These are phyloP conservation scores for Drosophila tsacasi DNA, from an alignment of 1,140 invertebrate species.

Conservation along the genomic window DNA sequence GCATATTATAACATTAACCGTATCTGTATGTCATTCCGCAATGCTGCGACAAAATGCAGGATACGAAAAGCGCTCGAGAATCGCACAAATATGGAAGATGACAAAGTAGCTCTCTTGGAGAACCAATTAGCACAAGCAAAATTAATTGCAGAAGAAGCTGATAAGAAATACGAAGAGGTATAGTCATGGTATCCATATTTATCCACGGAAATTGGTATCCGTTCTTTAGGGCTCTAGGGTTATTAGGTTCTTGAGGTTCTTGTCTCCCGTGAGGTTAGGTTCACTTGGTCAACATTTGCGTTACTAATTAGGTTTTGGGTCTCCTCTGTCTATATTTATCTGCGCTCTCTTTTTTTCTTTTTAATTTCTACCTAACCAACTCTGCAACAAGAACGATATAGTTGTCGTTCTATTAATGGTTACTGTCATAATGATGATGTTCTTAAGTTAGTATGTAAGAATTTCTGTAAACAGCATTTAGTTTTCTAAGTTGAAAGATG, in stretches of 20 bases:
- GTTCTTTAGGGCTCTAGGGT: conserved; percentile 76
- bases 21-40: conserved; percentile 38
- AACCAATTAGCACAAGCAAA: conserved; percentile 98
- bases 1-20: conserved; percentile 38
- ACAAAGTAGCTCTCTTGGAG: conserved; percentile 97
- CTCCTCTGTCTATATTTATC: conserved; percentile 31
- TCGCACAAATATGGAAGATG: conserved; percentile 99
- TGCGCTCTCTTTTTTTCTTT: conserved; percentile 67
- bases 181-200: conserved; percentile 61
- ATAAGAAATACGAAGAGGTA: conserved; percentile 99
- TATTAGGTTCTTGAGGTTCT: conserved; percentile 60
- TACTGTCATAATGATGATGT: conserved; percentile 36
- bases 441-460: conserved; percentile 42
- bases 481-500: conserved; percentile 40
- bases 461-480: conserved; percentile 51
- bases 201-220: conserved; percentile 39
- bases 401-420: conserved; percentile 31
- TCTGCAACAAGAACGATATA: conserved; percentile 27
- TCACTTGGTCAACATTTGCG: conserved; percentile 52
- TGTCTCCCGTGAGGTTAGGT: conserved; percentile 72
- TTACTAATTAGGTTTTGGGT: conserved; percentile 80
- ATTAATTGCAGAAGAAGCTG: conserved; percentile 98
- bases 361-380: conserved; percentile 26
- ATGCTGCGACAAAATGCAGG: conserved; percentile 87
- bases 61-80: conserved; percentile 99